Evolutionary conservation across 2,113 vertebrate genomes (phyloP).

Genomic region (Pedetes capensis): DNA sequence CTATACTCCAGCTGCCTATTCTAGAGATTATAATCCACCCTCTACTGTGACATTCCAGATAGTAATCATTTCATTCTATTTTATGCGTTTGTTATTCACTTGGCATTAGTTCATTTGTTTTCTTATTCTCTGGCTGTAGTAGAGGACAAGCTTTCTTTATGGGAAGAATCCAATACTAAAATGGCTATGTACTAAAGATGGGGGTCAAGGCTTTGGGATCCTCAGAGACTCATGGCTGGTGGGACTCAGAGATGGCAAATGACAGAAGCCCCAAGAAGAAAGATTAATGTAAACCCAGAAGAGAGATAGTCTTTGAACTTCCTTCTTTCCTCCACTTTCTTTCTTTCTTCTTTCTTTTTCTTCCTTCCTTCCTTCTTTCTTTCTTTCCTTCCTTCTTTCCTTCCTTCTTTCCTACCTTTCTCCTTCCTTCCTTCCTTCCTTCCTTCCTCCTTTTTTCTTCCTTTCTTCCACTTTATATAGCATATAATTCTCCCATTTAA

Average conservation of each 20-base stretch:
- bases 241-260: neutral
- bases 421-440: neutral
- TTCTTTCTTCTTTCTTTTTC: no score
- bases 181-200: neutral
- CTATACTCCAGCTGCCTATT: neutral
- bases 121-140: neutral
- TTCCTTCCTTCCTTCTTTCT: neutral
- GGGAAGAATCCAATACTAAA: neutral
- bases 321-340: neutral
- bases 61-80: neutral
- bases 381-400: neutral
- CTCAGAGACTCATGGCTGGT: neutral
- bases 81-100: neutral
- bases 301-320: neutral
- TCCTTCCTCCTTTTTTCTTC: neutral
- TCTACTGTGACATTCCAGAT: neutral
- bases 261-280: neutral
- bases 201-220: neutral
- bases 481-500: neutral
- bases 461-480: neutral
- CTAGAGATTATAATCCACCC: neutral
- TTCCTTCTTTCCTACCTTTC: neutral
- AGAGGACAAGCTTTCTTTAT: neutral
- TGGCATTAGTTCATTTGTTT: neutral
- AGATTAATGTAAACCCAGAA: neutral